Evolutionary conservation across 2,113 vertebrate species (phyloP), one percentile per base, ranked within the genome.

Genomic region (Tricholaema leucomelas): DNA sequence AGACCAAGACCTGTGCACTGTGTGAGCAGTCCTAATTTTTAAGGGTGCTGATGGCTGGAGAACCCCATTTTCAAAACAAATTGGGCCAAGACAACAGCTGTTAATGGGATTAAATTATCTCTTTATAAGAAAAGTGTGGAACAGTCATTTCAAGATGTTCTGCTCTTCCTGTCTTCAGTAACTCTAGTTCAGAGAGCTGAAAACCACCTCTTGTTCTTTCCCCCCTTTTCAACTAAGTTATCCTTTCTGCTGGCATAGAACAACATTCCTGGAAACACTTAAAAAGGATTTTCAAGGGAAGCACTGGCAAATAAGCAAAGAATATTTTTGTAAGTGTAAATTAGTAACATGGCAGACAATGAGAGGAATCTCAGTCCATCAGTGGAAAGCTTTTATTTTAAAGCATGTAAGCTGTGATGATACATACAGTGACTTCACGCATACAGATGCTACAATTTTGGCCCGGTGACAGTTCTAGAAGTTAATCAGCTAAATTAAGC

Each of bases 331-430:
- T n/a, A 14, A 82, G 50, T 80, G 5, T 28, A 81, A 83, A 72
- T 5, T 44, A 59, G 8, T 19, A 69, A 40, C 13, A 66, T n/a
- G 30, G 70, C 42, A 80, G 74, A 82, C 92, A 93, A 91, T 11
- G 3, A 87, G 25, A 85, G 44, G 24, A 81, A 72, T 38, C 23
- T 75, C 60, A 69, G 48, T 61, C n/a, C 8, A 14, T 72, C 50
- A 85, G 38, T 20, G 27, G 59, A 79, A 91, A 76, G 31, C 28
- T 33, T 94, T 90, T 94, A 92, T 94, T 96, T 92, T 60, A 82
- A 91, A 85, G 31, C 24, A 44, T 8, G 30, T 59, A 90, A 58
- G 48, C n/a, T 92, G 40, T 67, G 42, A 72, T 54, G 31, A 86
- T 44, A 80, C 79, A 78, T 40, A 52, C n/a, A 74, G 40, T 66